Evolutionary conservation across 2,797 vertebrate species (phyloP).

Genomic region (Aeoliscus strigatus): DNA sequence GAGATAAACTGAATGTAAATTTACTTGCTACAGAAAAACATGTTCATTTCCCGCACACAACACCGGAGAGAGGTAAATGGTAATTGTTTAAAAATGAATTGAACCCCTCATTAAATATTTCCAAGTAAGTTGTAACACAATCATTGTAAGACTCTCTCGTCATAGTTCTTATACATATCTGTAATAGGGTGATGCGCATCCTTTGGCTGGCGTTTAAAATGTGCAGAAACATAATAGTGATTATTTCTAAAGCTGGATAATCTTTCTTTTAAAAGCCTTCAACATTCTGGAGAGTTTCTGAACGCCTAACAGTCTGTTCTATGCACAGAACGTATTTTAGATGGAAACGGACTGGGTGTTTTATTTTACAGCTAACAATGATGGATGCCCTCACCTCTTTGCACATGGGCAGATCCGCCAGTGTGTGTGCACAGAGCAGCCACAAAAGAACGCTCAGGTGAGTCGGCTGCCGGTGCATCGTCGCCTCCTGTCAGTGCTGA

Average conservation of each 20-base stretch:
- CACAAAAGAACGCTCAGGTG: conserved; percentile 33
- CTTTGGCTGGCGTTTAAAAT: background rate
- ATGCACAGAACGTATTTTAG: too few relatives aligned
- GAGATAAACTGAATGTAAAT: conserved; percentile 5
- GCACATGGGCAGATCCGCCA: conserved; percentile 74
- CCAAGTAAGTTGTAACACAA: background rate
- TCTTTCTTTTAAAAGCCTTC: too few relatives aligned
- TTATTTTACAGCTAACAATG: background rate
- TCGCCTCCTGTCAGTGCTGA: conserved; percentile 21
- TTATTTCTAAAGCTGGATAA: too few relatives aligned
- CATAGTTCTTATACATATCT: background rate
- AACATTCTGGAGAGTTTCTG: too few relatives aligned
- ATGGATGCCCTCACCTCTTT: conserved; percentile 72
- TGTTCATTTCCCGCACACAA: conserved; percentile 41
- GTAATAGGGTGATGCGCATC: background rate
- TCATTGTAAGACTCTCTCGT: background rate
- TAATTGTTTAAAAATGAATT: too few relatives aligned
- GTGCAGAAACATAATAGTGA: background rate
- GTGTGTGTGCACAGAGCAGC: conserved; percentile 39
- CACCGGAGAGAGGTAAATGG: conserved; percentile 6
- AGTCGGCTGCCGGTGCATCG: conserved; percentile 35
- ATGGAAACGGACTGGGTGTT: too few relatives aligned
- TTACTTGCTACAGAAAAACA: conserved; percentile 9
- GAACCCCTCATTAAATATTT: too few relatives aligned
- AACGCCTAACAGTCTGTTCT: too few relatives aligned